Conservation (phyloP, 2,797 vertebrate species). For the Chanos chanos region DNA sequence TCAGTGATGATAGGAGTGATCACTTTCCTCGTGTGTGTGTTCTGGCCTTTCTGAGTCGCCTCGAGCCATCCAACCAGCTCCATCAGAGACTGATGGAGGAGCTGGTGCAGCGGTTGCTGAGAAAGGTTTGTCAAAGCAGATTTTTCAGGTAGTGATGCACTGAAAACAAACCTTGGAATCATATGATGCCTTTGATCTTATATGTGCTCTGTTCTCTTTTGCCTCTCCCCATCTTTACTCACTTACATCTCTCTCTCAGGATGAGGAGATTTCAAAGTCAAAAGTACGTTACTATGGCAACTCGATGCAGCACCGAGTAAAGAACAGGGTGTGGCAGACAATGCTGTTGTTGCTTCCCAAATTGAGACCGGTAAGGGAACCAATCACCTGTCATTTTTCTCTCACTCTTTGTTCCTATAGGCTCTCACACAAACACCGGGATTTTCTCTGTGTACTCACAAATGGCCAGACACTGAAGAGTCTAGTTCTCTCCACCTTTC, state of each 20-base stretch:
- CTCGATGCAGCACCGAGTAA: slow-evolving; percentile 88
- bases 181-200: not conserved
- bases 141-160: not conserved
- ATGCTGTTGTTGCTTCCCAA: slow-evolving; percentile 84
- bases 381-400: not conserved
- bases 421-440: not conserved
- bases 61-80: slow-evolving; percentile 71
- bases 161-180: not conserved
- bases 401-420: not conserved
- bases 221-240: slow-evolving; percentile 12
- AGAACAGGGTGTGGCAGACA: slow-evolving; percentile 90
- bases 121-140: slow-evolving; percentile 83
- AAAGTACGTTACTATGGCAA: slow-evolving; percentile 87
- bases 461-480: no score
- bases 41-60: slow-evolving; percentile 80
- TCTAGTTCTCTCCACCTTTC: no score
- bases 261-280: slow-evolving; percentile 77
- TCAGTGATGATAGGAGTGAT: slow-evolving; percentile 84
- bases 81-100: slow-evolving; percentile 81
- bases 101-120: slow-evolving; percentile 76
- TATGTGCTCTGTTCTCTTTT: not conserved
- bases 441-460: no score
- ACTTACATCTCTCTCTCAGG: slow-evolving; percentile 61
- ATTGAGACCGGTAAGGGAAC: slow-evolving; percentile 74
- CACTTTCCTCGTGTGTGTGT: slow-evolving; percentile 83